Conservation (phyloP, 2,797 vertebrate species). For the Cephalopachus bancanus region DNA sequence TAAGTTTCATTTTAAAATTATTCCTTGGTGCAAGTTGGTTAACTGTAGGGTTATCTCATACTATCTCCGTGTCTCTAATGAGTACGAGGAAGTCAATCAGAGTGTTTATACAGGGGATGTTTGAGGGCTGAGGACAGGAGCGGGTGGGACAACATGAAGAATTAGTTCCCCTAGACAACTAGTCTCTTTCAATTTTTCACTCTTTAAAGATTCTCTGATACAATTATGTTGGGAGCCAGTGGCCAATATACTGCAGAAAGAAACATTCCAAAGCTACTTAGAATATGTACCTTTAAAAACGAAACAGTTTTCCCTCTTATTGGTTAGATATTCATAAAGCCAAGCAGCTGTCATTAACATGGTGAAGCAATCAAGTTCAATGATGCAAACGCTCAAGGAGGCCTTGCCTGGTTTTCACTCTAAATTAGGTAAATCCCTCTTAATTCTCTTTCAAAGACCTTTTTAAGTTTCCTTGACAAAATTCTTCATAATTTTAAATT, state of each 20-base stretch:
- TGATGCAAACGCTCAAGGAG: background rate
- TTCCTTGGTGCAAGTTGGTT: background rate
- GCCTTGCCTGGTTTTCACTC: background rate
- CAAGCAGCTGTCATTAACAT: background rate
- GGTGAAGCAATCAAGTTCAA: background rate
- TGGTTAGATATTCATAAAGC: background rate
- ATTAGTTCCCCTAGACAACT: background rate
- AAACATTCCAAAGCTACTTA: background rate
- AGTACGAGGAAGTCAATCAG: background rate
- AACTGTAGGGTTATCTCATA: background rate
- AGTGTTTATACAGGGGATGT: background rate
- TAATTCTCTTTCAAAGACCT: background rate
- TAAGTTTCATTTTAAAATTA: conserved; percentile 52
- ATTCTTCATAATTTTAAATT: background rate
- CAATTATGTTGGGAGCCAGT: background rate
- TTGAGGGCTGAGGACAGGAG: background rate
- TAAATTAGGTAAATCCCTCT: background rate
- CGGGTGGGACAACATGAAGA: background rate
- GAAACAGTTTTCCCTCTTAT: background rate
- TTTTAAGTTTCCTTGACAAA: conserved; percentile 37
- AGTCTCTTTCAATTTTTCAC: background rate
- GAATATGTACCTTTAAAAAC: background rate
- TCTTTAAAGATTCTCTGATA: background rate
- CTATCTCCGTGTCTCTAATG: background rate
- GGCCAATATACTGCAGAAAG: background rate